A percentile compares a stretch with the other conserved stretches of the same genome.
These are phyloP conservation scores for Sturmia bella DNA, from an alignment of 2,888 invertebrate genomes.

Conservation along the genomic window DNA sequence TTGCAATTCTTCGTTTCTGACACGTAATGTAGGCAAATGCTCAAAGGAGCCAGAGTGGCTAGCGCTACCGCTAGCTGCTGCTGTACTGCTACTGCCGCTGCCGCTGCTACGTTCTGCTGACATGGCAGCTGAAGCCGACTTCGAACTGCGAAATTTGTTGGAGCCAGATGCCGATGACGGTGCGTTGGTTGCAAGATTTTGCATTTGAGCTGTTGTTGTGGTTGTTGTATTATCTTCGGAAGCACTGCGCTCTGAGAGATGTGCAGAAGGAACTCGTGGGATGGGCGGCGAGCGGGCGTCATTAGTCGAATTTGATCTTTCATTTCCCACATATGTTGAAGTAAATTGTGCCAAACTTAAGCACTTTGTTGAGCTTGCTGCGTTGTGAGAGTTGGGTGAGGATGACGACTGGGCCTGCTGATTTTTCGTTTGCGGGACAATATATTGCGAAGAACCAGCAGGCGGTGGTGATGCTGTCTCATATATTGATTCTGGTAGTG, in stretches of 20 bases:
- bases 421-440: conserved; percentile 74
- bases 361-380: conserved; percentile 67
- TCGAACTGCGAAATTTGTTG: conserved; percentile 75
- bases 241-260: conserved; percentile 57
- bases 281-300: conserved; percentile 72
- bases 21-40: conserved; percentile 81
- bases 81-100: conserved; percentile 66
- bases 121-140: conserved; percentile 75
- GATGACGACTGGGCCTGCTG: conserved; percentile 43
- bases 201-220: conserved; percentile 24
- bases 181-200: conserved; percentile 38
- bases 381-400: conserved; percentile 39
- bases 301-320: conserved; percentile 65
- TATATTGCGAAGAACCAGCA: conserved; percentile 78
- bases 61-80: conserved; percentile 76
- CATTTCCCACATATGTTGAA: conserved; percentile 75
- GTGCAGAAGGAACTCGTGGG: conserved; percentile 59
- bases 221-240: conserved; percentile 58
- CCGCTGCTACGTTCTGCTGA: conserved; percentile 72
- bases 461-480: conserved; percentile 79
- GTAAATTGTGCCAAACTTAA: conserved; percentile 75
- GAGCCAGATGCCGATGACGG: neutral
- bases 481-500: conserved; percentile 80
- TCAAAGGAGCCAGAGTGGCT: conserved; percentile 79
- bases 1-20: conserved; percentile 84